These are phyloP conservation scores for Rhimphoctona megacephalus DNA, from an alignment of 2,888 invertebrate genomes.

Conservation along the genomic window DNA sequence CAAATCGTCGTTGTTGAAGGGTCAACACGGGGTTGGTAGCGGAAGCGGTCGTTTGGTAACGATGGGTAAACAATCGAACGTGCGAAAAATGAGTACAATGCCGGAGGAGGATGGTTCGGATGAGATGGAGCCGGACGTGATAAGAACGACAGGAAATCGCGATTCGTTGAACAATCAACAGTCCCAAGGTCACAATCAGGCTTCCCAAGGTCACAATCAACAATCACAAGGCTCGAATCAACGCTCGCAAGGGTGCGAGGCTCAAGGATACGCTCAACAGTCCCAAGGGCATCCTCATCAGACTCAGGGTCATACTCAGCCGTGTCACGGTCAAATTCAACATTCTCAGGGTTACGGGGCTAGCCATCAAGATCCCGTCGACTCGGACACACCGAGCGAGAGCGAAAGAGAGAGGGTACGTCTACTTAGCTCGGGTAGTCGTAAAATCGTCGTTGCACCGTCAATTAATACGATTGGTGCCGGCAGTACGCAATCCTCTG, in stretches of 20 bases:
- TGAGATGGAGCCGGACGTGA: slow-evolving; percentile 76
- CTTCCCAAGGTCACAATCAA: neutral
- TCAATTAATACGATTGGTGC: slow-evolving; percentile 32
- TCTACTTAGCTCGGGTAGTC: slow-evolving; percentile 66
- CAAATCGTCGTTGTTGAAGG: slow-evolving; percentile 70
- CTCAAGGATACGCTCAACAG: slow-evolving; percentile 3
- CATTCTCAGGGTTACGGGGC: slow-evolving; percentile 22
- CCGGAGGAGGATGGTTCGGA: slow-evolving; percentile 80
- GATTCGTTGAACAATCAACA: slow-evolving; percentile 48
- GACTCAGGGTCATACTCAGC: neutral
- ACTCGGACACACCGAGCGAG: slow-evolving; percentile 79
- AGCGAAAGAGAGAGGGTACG: slow-evolving; percentile 69
- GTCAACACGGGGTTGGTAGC: slow-evolving; percentile 50
- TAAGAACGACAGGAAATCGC: slow-evolving; percentile 24
- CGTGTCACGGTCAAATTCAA: slow-evolving; percentile 22
- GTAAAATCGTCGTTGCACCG: slow-evolving; percentile 65
- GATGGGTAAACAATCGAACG: slow-evolving; percentile 74
- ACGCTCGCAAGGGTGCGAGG: slow-evolving; percentile 17
- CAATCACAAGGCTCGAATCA: slow-evolving; percentile 34
- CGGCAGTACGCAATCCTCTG: slow-evolving; percentile 32
- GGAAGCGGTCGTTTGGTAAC: slow-evolving; percentile 55
- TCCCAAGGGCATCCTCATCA: slow-evolving; percentile 37
- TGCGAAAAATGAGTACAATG: slow-evolving; percentile 82
- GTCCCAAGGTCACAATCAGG: slow-evolving; percentile 68
- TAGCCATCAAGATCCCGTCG: slow-evolving; percentile 72